Evolutionary conservation across 2,113 vertebrate genomes (phyloP), one percentile per base, ranked within the genome.

Genomic region (Syngnathus floridae): DNA sequence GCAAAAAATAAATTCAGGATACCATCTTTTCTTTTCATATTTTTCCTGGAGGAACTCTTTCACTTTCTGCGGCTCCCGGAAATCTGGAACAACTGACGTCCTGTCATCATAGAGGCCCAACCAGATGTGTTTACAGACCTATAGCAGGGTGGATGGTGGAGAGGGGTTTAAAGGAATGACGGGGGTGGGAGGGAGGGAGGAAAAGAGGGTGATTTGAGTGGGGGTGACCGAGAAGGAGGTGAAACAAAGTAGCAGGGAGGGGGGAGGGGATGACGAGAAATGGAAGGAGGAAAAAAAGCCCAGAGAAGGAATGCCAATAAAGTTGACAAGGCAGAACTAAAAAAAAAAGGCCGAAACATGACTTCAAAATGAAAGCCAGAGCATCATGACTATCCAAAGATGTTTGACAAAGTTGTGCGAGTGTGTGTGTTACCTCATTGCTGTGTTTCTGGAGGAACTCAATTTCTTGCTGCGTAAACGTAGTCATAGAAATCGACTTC

Each of bases 11-110:
- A 38, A 38, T 52, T 63, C 19, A 56, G 40, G 2, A 94, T 89
- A 98, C 96, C 96, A 99, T 95, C 96, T 92, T 90, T 98, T 99
- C 91, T 98, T 99, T 87, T 99, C 96, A 22, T 99, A 99, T 90
- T 99, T 99, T 90, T 98, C 96, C 85, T 98, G 96, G 77, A 99
- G 93, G 85, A 99, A 99, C 84, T 98, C 96, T 89, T 98, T 99
- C 79, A 98, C 95, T 94, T 98, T 99, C 86, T 97, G 96, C 73
- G 96, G 95, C 89, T 99, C 96, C 87, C 95, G 93, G 87, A 98
- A 98, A 90, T 99, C 96, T 87, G 96, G 96, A 92, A 98, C 93
- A 84, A 94, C 93, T 83, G 92, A 95, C 86, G 95, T 97, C 91
- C 94, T 92, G 88, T 99, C 96, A 87, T 98, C 95, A 90, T 97